These are phyloP conservation scores for Menidia beryllina DNA, from an alignment of 2,113 vertebrate species.

Conservation along the genomic window DNA sequence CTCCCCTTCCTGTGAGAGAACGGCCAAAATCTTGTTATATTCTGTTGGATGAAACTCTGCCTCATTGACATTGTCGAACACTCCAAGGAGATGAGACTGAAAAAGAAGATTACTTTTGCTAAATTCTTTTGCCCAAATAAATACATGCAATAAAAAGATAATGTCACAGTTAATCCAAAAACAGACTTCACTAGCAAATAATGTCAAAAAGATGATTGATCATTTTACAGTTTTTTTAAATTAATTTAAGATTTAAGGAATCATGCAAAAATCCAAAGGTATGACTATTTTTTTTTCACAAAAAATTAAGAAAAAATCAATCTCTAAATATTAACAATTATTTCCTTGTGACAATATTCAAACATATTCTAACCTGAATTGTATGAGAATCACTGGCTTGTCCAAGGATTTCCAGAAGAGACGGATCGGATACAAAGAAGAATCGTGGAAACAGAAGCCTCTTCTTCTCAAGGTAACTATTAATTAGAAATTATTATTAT, in stretches of 20 bases:
- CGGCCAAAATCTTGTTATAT: slow-evolving; percentile 86
- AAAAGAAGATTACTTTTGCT: slow-evolving; percentile 12
- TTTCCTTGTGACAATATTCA: neutral
- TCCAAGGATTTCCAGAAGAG: slow-evolving; percentile 91
- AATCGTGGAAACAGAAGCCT: slow-evolving; percentile 89
- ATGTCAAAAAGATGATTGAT: too few relatives aligned
- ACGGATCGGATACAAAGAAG: slow-evolving; percentile 93
- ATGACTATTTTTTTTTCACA: too few relatives aligned
- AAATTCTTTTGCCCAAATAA: slow-evolving; percentile 1
- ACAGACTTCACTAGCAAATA: neutral
- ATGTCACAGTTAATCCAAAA: neutral
- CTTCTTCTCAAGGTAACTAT: slow-evolving; percentile 92
- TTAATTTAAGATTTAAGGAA: too few relatives aligned
- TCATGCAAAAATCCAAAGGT: too few relatives aligned
- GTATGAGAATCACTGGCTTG: slow-evolving; percentile 91
- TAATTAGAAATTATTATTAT: neutral
- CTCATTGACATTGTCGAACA: slow-evolving; percentile 91
- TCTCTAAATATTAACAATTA: too few relatives aligned
- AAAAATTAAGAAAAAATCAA: too few relatives aligned
- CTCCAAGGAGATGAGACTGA: slow-evolving; percentile 87
- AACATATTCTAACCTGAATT: slow-evolving; percentile 82
- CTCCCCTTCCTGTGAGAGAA: slow-evolving; percentile 90
- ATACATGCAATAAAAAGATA: neutral
- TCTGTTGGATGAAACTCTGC: slow-evolving; percentile 86
- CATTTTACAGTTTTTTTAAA: too few relatives aligned